Evolutionary conservation across 2,113 vertebrate species (phyloP).

Genomic region (Microcebus jonahi): DNA sequence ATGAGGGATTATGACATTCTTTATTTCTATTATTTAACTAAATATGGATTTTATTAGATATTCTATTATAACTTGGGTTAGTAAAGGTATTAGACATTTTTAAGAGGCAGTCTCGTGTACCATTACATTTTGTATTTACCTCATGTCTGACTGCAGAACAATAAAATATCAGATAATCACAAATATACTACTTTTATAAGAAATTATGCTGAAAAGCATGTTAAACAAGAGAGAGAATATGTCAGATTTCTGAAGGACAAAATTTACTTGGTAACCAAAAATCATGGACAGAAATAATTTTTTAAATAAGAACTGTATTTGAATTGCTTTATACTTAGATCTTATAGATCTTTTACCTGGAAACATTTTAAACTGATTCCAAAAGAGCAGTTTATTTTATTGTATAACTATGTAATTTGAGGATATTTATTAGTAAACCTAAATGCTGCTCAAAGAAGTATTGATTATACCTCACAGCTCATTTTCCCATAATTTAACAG

Average conservation of each 20-base stretch:
- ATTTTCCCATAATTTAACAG: not conserved
- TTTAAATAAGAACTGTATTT: not conserved
- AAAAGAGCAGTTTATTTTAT: not conserved
- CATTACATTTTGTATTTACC: not conserved
- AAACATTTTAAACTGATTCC: not conserved
- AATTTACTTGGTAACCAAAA: not conserved
- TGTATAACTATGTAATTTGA: not conserved
- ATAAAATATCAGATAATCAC: not conserved
- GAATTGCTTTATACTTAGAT: not conserved
- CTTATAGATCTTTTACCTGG: not conserved
- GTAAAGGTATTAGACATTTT: not conserved
- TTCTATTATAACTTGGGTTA: not conserved
- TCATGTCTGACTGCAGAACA: not conserved
- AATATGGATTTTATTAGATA: not conserved
- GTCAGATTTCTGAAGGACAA: constrained; percentile 10
- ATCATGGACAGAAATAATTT: not conserved
- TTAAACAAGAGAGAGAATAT: not conserved
- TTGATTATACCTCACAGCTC: not conserved
- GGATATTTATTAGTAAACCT: not conserved
- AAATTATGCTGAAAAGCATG: not conserved
- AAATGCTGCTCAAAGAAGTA: not conserved
- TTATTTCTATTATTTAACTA: constrained; percentile 9
- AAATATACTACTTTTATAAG: not conserved
- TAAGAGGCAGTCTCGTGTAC: not conserved
- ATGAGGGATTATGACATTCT: not conserved